Evolutionary conservation across 2,888 invertebrate species (phyloP), one percentile per base, ranked within the genome.

Genomic region (Pinctada fucata): DNA sequence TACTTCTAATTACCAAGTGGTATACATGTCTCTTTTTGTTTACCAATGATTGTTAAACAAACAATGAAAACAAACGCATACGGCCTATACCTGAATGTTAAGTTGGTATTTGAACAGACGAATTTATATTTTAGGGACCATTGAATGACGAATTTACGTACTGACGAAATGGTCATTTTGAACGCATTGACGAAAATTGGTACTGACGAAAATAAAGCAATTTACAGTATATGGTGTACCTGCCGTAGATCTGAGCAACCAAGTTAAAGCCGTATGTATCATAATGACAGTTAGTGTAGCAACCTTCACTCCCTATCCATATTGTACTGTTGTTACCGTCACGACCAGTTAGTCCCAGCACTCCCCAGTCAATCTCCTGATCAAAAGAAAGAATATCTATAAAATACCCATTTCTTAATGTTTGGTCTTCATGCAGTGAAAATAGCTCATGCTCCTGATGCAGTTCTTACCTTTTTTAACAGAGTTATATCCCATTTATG

Each of bases 211-310:
- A n/a, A n/a, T n/a, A n/a, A n/a, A n/a, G n/a, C n/a, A n/a, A n/a
- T n/a, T n/a, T n/a, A n/a, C n/a, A n/a, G n/a, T n/a, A n/a, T n/a
- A n/a, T n/a, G n/a, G n/a, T n/a, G 31, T 92, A 97, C 97, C 94
- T 96, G 90, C 98, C 98, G 93, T 95, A 94, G 73, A 97, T 93
- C 93, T 99, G 99, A 73, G 96, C 96, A 8, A 99, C 96, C 88
- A 99, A 94, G 93, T 99, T 99, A 87, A 95, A 96, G 0, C 98
- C 98, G 93, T 98, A 99, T 0, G 97, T 96, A 91, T 99, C 99
- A 90, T 95, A 95, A 92, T 99, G 99, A 82, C 97, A 97, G 2
- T 97, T 97, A 0, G 99, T 99, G 91, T 98, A 97, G 2, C 98
- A 96, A 2, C 96, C 96, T 88, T 94, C 93, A 80, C 95, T 96